phyloP scores from a whole-genome alignment of 2,797 vertebrate genomes.

The Epinephelus awoara region DNA sequence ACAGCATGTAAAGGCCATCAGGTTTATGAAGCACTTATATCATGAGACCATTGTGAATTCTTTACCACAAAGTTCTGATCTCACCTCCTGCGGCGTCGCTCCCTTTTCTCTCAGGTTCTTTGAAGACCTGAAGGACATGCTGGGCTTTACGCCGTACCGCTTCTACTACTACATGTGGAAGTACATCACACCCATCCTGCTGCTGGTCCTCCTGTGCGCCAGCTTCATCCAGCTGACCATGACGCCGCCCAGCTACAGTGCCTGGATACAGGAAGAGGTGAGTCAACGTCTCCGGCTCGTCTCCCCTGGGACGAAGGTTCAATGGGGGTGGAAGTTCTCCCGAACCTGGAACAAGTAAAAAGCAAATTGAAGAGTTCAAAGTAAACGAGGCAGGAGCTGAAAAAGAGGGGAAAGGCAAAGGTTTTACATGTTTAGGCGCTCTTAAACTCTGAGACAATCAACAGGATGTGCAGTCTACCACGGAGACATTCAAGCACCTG shows the following conservation, averaged over 20 bases:
- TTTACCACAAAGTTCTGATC: slow-evolving; percentile 39
- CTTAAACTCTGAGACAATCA: slow-evolving; percentile 56
- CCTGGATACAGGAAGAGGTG: slow-evolving; percentile 95
- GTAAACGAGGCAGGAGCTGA: slow-evolving; percentile 19
- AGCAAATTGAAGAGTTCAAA: slow-evolving; percentile 57
- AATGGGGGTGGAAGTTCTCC: slow-evolving; percentile 36
- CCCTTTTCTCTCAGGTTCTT: slow-evolving; percentile 88
- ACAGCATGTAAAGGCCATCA: slow-evolving; percentile 8
- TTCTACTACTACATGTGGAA: slow-evolving; percentile 99
- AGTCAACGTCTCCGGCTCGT: slow-evolving; percentile 61
- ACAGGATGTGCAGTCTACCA: slow-evolving; percentile 60
- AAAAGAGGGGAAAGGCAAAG: slow-evolving; percentile 2
- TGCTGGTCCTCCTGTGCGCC: slow-evolving; percentile 88
- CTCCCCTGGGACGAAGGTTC: slow-evolving; percentile 28
- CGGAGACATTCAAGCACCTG: slow-evolving; percentile 27
- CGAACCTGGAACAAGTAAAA: slow-evolving; percentile 50
- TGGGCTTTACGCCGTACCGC: slow-evolving; percentile 93
- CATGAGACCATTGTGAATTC: slow-evolving; percentile 28
- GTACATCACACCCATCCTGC: slow-evolving; percentile 93
- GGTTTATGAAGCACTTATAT: slow-evolving; percentile 7
- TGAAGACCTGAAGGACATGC: slow-evolving; percentile 97
- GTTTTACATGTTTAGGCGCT: slow-evolving; percentile 21
- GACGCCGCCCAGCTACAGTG: slow-evolving; percentile 94
- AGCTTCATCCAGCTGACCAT: slow-evolving; percentile 93
- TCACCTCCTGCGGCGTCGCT: slow-evolving; percentile 21